Conservation (phyloP, 2,888 invertebrate species). For the Dryocosmus kuriphilus region DNA sequence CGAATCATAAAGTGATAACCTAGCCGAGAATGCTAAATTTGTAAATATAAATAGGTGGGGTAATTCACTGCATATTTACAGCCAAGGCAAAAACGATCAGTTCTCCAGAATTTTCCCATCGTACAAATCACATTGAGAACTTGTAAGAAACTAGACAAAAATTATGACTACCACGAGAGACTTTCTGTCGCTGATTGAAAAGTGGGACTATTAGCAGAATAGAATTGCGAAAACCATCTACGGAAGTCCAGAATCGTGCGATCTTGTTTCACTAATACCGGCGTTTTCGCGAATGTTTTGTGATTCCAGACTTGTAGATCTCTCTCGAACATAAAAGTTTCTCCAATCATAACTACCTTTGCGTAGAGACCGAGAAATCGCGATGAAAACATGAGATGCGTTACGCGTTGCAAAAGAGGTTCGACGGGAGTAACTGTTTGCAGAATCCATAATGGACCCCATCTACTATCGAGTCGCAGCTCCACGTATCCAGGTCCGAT, state of each 20-base stretch:
- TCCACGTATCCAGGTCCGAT: slow-evolving; percentile 89
- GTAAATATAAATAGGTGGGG: slow-evolving; percentile 26
- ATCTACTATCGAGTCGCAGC: slow-evolving; percentile 80
- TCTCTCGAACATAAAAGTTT: slow-evolving; percentile 88
- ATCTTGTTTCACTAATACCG: slow-evolving; percentile 87
- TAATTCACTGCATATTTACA: slow-evolving; percentile 22
- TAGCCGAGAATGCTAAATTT: neutral
- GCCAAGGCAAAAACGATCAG: neutral
- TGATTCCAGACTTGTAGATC: slow-evolving; percentile 93
- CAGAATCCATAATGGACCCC: slow-evolving; percentile 83
- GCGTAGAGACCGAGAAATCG: slow-evolving; percentile 82
- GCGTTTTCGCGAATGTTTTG: slow-evolving; percentile 86
- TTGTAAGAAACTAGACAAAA: neutral
- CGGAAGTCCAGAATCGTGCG: slow-evolving; percentile 85
- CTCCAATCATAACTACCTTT: slow-evolving; percentile 83
- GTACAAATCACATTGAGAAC: neutral
- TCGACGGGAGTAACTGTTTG: slow-evolving; percentile 90
- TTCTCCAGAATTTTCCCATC: neutral
- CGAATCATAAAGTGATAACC: neutral
- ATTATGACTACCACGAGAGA: slow-evolving; percentile 66
- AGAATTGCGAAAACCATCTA: slow-evolving; percentile 92
- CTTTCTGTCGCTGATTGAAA: slow-evolving; percentile 72
- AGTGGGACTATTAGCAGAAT: slow-evolving; percentile 84
- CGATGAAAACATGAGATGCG: slow-evolving; percentile 88
- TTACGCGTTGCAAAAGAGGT: slow-evolving; percentile 86